Base-by-base conservation (phyloP, 2,113 vertebrate genomes). In the Megaceryle maxima region DNA sequence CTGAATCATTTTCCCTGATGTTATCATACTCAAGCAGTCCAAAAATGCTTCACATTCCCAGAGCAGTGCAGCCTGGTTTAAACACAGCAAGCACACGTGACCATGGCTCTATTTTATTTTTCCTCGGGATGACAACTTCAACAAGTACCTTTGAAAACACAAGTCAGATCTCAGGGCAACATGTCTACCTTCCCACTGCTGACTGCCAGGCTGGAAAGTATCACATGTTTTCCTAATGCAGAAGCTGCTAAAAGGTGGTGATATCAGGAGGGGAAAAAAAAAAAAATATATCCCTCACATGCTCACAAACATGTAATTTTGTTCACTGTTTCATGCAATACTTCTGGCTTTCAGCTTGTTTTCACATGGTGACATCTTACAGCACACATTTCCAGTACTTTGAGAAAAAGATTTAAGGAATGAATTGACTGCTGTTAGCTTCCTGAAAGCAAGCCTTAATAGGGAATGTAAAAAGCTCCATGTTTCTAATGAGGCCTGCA, bases 1-100 rank as follows among this genome's bases (percentile, higher is more conserved):
- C 57, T 80, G 93, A 96, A 91, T 96, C 46, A 89, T 87, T 93
- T 96, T 55, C 41, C 59, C 41, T 92, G 78, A 76, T 35, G 28
- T 6, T 67, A n/a, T 77, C 44, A 37, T 51, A 90, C 89, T 84
- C 25, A 87, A 68, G 64, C 21, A 85, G 18, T n/a, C 20, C 10
- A 13, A 90, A 96, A 95, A 72, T 14, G 5, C 68, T 85, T 29
- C 19, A 55, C 11, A 7, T 48, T 90, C 46, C 51, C 67, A 37
- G 50, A 83, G 55, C 51, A 57, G 51, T 33, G 48, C 44, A 94
- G 43, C 39, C 33, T 74, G 25, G 14, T 81, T 94, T 88, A 68
- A 35, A 57, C 10, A 44, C 31, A 53, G 26, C 0, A 2, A 74
- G 37, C 16, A 44, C 17, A 84, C 56, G 33, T 22, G 8, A 74